Conservation (phyloP, 92 coral and sea anemone species). For the Heliopora coerulea region DNA sequence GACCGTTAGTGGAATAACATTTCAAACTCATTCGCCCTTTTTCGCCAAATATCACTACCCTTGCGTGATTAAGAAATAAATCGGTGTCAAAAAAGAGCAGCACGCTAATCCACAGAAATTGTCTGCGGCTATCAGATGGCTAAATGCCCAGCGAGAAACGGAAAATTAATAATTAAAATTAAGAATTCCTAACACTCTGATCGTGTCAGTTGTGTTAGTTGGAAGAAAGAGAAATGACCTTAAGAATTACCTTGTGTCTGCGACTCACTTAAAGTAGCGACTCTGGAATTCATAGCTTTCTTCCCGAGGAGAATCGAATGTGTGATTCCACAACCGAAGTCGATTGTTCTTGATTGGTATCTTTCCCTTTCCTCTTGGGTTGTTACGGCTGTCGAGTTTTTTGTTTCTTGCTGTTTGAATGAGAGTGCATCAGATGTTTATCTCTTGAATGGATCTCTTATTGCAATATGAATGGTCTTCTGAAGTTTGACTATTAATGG, state of each 20-base stretch:
- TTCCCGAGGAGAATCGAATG: not conserved
- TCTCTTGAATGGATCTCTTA: not conserved
- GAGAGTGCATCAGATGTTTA: conserved; percentile 31
- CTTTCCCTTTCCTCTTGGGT: conserved; percentile 10
- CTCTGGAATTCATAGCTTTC: not conserved
- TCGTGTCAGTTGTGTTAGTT: not conserved
- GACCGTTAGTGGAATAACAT: no score
- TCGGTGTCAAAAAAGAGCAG: conserved; percentile 2
- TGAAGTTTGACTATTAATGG: conserved; percentile 39
- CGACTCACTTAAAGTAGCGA: not conserved
- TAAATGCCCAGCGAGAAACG: conserved; percentile 30
- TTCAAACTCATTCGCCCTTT: no score
- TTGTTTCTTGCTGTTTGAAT: conserved; percentile 14
- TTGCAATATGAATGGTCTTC: conserved; percentile 28
- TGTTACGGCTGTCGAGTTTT: conserved; percentile 22
- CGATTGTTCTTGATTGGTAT: conserved; percentile 5
- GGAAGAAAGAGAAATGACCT: not conserved
- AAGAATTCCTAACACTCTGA: conserved; percentile 5
- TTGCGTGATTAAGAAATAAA: not conserved
- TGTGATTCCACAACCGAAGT: not conserved
- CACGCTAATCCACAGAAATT: conserved; percentile 2
- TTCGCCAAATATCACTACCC: no score
- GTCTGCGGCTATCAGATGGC: conserved; percentile 41
- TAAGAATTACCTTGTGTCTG: not conserved
- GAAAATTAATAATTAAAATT: conserved; percentile 27